Percentiles rank a stretch among this genome's conserved stretches.
These are phyloP conservation scores for Aspiorhynchus laticeps DNA, from an alignment of 2,113 vertebrate genomes.

Conservation along the genomic window DNA sequence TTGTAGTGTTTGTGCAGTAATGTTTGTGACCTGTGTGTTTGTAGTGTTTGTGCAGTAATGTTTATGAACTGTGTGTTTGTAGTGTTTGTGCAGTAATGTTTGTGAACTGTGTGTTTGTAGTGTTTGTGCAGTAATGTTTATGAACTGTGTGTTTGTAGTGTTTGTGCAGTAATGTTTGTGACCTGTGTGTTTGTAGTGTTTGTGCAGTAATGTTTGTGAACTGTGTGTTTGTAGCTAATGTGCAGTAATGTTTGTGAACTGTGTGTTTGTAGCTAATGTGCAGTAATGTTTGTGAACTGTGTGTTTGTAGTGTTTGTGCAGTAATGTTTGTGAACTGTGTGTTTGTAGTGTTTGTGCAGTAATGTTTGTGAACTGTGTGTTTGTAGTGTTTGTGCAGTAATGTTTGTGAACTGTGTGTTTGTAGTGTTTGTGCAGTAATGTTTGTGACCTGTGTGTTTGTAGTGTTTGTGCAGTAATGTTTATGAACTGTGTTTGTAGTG, in stretches of 20 bases:
- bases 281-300: background rate
- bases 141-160: conserved; percentile 62
- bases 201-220: conserved; percentile 63
- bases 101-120: conserved; percentile 62
- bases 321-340: background rate
- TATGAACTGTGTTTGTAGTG: conserved; percentile 61
- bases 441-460: conserved; percentile 13
- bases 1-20: conserved; percentile 76
- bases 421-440: conserved; percentile 76
- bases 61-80: conserved; percentile 13
- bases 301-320: conserved; percentile 73
- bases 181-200: conserved; percentile 65
- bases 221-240: conserved; percentile 67
- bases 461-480: conserved; percentile 75
- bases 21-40: background rate
- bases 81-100: conserved; percentile 75
- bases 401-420: background rate
- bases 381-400: conserved; percentile 76
- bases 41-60: conserved; percentile 76
- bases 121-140: conserved; percentile 67
- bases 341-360: conserved; percentile 74
- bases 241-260: conserved; percentile 71
- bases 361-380: background rate
- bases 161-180: conserved; percentile 67
- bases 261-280: too few relatives aligned